phyloP scores from a whole-genome alignment of 2,797 vertebrate genomes.

The Pristis pectinata region DNA sequence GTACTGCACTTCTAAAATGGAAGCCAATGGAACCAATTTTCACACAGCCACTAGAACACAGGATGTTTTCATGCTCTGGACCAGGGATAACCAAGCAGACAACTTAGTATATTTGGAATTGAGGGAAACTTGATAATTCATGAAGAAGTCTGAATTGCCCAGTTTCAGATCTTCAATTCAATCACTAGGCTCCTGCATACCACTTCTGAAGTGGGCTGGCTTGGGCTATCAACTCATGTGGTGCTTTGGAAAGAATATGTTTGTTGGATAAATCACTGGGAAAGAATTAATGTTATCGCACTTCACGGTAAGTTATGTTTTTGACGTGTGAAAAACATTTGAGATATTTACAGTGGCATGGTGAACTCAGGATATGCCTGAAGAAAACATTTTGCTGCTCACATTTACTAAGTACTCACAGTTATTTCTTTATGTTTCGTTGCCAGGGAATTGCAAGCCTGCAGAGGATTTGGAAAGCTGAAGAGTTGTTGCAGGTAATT shows the following conservation, averaged over 20 bases:
- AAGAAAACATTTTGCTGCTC: background rate
- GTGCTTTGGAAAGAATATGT: background rate
- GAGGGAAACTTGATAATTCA: background rate
- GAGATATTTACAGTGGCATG: background rate
- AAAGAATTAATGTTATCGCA: background rate
- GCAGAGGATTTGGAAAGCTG: background rate
- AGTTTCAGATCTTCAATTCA: background rate
- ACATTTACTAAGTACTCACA: background rate
- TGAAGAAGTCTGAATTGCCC: background rate
- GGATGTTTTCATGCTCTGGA: too few relatives aligned
- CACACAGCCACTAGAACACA: too few relatives aligned
- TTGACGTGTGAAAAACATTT: background rate
- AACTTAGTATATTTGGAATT: background rate
- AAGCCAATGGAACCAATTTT: too few relatives aligned
- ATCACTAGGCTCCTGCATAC: background rate
- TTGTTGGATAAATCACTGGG: background rate
- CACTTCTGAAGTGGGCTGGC: background rate
- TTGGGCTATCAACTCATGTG: background rate
- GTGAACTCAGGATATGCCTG: background rate
- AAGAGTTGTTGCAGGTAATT: background rate
- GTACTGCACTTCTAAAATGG: too few relatives aligned
- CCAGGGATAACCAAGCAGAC: too few relatives aligned
- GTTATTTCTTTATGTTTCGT: background rate
- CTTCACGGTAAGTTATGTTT: background rate
- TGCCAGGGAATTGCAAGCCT: background rate